Evolutionary conservation across 1,140 invertebrate genomes (phyloP).

Genomic region (Drosophila tristis): DNA sequence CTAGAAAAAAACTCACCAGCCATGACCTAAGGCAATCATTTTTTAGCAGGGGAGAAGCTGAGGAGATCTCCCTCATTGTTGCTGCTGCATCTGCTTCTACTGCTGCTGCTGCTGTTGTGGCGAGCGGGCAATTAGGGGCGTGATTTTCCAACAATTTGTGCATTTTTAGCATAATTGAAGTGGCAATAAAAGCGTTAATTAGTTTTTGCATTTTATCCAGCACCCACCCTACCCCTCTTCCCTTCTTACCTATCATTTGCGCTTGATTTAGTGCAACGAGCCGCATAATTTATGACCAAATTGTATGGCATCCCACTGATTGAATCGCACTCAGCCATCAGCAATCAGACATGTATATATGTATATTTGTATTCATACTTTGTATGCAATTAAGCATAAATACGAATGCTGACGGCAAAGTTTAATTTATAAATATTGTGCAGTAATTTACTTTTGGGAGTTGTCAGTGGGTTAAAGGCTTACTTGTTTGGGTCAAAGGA

Average conservation of each 20-base stretch:
- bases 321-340: slow-evolving; percentile 51
- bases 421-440: slow-evolving; percentile 16
- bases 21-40: slow-evolving; percentile 71
- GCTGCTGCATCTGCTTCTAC: slow-evolving; percentile 9
- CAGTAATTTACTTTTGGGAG: slow-evolving; percentile 10
- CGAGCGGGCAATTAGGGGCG: slow-evolving; percentile 77
- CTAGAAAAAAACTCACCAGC: slow-evolving; percentile 59
- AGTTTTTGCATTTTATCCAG: slow-evolving; percentile 68
- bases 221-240: too few relatives aligned
- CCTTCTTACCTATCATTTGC: slow-evolving; percentile 21
- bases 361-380: slow-evolving; percentile 32
- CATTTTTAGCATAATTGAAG: slow-evolving; percentile 81
- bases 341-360: slow-evolving; percentile 26
- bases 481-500: background rate
- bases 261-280: slow-evolving; percentile 76
- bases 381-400: slow-evolving; percentile 46
- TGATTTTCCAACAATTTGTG: slow-evolving; percentile 78
- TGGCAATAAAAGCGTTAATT: slow-evolving; percentile 80
- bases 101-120: slow-evolving; percentile 39
- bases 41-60: slow-evolving; percentile 14
- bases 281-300: slow-evolving; percentile 75
- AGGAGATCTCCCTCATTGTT: slow-evolving; percentile 39
- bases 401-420: slow-evolving; percentile 2
- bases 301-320: slow-evolving; percentile 61
- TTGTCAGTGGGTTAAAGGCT: too few relatives aligned